Evolutionary conservation across 64 coral and sea anemone species (phyloP), one percentile per base, ranked within the genome.

Genomic region (Platygyra sinensis): DNA sequence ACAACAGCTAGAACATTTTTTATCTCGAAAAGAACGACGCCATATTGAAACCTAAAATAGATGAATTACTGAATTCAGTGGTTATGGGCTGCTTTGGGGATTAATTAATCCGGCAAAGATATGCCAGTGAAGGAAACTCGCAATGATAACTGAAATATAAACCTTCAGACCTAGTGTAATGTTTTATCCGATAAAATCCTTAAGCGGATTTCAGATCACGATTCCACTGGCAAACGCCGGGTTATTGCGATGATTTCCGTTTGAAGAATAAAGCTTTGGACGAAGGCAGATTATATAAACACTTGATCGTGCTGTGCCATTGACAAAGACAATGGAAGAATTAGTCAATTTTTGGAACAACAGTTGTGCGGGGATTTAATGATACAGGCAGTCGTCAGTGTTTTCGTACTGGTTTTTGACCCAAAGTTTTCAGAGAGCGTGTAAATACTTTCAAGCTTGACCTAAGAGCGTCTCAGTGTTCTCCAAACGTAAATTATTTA

Each of bases 401-500:
- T 15, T 13, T 57, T 57, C 54, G 10, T 57, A 14, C 15, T 27
- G 28, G 22, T 10, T 72, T 30, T 6, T 30, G 22, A 14, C 33
- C 7, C 28, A 27, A 30, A 72, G 71, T 30, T 31, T 30, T 27
- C 42, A 15, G 30, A 73, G 71, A 13, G 25, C 14, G n/a, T 15
- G 29, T 32, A 13, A 29, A 13, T 31, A 29, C 25, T 73, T 73
- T 29, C 10, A 73, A 73, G 30, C 71, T 73, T 28, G 14, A 30
- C 4, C 1, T 33, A 13, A 73, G 29, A 73, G 71, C 0, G 42
- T 73, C 25, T 73, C 14, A 14, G 10, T 73, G 14, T 73, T 30
- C 71, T 73, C 10, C 27, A 73, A 73, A 73, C 27, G 71, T 73
- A 73, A 73, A 73, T 73, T 31, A 73, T 73, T 73, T 27, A 73